Conservation (phyloP, 2,113 vertebrate species). For the Clarias batrachus region DNA sequence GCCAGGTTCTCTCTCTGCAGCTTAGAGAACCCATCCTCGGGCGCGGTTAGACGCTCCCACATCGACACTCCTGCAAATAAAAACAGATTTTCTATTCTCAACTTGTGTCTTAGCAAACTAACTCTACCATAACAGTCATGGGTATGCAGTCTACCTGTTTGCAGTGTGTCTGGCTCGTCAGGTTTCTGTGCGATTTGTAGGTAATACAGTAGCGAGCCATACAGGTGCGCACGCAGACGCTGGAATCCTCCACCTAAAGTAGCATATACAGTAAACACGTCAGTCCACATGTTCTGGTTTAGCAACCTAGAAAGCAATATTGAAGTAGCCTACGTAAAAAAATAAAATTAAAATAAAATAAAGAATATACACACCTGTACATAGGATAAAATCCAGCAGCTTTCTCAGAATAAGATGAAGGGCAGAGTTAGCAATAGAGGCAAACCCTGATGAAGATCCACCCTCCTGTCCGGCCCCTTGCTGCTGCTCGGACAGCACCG, state of each 20-base stretch:
- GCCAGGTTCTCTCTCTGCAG: constrained; percentile 90
- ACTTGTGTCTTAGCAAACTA: no score
- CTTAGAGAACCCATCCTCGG: constrained; percentile 94
- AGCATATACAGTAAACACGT: constrained; percentile 2
- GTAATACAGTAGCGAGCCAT: constrained; percentile 93
- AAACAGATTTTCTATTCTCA: not conserved
- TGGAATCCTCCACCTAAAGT: constrained; percentile 90
- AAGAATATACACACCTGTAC: constrained; percentile 79
- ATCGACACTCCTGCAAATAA: constrained; percentile 78
- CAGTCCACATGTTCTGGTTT: not conserved
- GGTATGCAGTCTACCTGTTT: constrained; percentile 77
- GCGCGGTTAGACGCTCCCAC: constrained; percentile 96
- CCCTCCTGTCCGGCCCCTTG: constrained; percentile 76
- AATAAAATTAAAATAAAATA: not conserved
- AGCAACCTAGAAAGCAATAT: not conserved
- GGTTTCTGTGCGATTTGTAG: constrained; percentile 96
- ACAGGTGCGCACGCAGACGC: constrained; percentile 89
- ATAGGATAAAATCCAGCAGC: constrained; percentile 94
- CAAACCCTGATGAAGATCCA: constrained; percentile 78
- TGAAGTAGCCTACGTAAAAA: not conserved
- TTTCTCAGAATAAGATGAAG: constrained; percentile 94
- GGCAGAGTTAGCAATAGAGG: constrained; percentile 92
- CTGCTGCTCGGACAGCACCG: constrained; percentile 89
- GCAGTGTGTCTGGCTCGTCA: constrained; percentile 92
- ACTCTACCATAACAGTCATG: not conserved